Evolutionary conservation across 1,140 invertebrate species (phyloP), one percentile per base, ranked within the genome.

Genomic region (Drosophila paulistorum): DNA sequence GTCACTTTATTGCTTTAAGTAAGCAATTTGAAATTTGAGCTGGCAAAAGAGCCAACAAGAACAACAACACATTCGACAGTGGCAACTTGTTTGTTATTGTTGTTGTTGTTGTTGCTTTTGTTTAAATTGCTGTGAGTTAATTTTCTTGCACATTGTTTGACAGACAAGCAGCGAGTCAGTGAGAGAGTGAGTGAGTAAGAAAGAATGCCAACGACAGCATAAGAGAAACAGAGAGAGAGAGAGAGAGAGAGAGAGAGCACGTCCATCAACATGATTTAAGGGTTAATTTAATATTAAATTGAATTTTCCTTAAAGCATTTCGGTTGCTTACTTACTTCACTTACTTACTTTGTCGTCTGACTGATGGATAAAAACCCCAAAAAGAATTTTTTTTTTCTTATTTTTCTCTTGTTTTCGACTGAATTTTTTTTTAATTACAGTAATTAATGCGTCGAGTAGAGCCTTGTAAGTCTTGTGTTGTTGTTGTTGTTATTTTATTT

Each of bases 21-120:
- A 85, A 85, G 82, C 82, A 85, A 85, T 85, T 85, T 85, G 82
- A 86, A 85, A 85, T 86, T 85, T 86, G 82, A 85, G 82, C 82
- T 70, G 42, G 63, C 45, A 55, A 70, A 71, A 68, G 45, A 59
- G 60, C 23, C 71, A 68, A 70, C 67, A 72, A 65, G 42, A 64
- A 51, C 45, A 51, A 51, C 42, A 45, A 17, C 45, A 60, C 30
- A 54, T 33, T 7, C 23, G 58, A 20, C 33, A 57, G 58, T 48
- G 62, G 62, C 64, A 76, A 68, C 72, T 71, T 64, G 33, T 64
- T 65, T 37, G 35, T 17, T 17, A 17, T 9, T 30, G 26, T 30
- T 30, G 42, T 55, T 59, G 45, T 67, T 66, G 65, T 58, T 65
- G 45, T 41, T 60, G 48, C 65, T 67, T 61, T 59, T 67, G 63